Evolutionary conservation across 2,113 vertebrate genomes (phyloP).

Genomic region (Ramphastos sulfuratus): DNA sequence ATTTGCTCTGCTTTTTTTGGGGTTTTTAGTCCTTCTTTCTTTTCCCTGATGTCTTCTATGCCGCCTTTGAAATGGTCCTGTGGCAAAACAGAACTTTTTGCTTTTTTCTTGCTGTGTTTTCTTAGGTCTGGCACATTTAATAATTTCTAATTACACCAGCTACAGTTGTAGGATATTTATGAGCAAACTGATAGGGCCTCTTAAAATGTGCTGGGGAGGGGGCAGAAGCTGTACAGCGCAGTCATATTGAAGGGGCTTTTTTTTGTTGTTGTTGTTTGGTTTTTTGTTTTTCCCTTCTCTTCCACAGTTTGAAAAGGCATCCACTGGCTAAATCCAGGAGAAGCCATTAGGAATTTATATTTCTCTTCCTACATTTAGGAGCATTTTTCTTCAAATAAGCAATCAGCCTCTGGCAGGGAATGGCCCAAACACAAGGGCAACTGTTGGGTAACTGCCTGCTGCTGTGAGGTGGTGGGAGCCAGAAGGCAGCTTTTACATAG

Average conservation of each 20-base stretch:
- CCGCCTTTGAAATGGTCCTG: slow-evolving; percentile 31
- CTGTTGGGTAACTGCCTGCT: slow-evolving; percentile 18
- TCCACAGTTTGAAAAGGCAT: background rate
- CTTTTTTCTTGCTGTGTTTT: slow-evolving; percentile 20
- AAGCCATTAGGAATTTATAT: background rate
- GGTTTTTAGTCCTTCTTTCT: no score
- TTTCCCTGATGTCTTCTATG: background rate
- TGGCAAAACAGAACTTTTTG: background rate
- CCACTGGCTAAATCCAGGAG: background rate
- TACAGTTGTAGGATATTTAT: slow-evolving; percentile 54
- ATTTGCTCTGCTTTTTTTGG: slow-evolving; percentile 34
- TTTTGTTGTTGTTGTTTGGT: no score
- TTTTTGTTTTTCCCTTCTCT: background rate
- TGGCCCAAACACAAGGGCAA: slow-evolving; percentile 3
- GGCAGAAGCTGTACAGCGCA: background rate
- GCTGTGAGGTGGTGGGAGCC: background rate
- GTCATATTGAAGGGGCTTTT: background rate
- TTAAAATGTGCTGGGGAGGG: background rate
- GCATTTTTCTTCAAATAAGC: slow-evolving; percentile 31
- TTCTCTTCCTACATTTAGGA: slow-evolving; percentile 15
- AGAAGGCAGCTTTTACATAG: slow-evolving; percentile 13
- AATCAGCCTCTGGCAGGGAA: background rate
- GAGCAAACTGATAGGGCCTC: background rate
- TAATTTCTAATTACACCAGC: slow-evolving; percentile 55
- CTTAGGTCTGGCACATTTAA: slow-evolving; percentile 36